These are phyloP conservation scores for Callopanchax toddi DNA, from an alignment of 2,113 vertebrate genomes.

Conservation along the genomic window DNA sequence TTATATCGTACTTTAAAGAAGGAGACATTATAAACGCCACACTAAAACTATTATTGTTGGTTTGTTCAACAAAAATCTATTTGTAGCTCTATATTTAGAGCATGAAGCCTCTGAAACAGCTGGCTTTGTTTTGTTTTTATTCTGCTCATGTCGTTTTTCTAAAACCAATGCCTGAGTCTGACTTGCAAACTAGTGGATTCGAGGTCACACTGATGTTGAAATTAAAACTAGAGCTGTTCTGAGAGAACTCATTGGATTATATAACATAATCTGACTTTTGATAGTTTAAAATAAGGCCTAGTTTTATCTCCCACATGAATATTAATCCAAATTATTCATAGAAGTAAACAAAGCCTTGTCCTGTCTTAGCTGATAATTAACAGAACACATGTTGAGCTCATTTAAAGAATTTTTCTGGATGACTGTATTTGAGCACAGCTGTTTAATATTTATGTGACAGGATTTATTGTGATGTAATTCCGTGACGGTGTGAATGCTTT, in stretches of 20 bases:
- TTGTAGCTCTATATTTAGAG: no score
- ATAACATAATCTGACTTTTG: slow-evolving; percentile 48
- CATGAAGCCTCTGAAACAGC: no score
- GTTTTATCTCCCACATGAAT: slow-evolving; percentile 33
- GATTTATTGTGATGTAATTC: not conserved
- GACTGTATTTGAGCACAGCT: not conserved
- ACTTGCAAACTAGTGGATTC: slow-evolving; percentile 24
- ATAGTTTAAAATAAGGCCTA: slow-evolving; percentile 49
- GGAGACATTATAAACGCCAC: no score
- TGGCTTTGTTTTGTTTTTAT: no score
- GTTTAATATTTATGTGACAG: not conserved
- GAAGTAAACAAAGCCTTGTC: slow-evolving; percentile 55
- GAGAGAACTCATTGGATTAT: slow-evolving; percentile 50
- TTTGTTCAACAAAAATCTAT: no score
- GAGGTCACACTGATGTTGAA: slow-evolving; percentile 46
- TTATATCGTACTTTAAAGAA: no score
- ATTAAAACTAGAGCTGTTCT: slow-evolving; percentile 26
- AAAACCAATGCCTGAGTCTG: no score
- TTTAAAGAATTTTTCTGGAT: slow-evolving; percentile 18
- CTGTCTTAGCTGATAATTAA: slow-evolving; percentile 40
- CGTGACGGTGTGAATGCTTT: not conserved
- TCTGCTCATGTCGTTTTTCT: no score
- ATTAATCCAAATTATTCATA: slow-evolving; percentile 56
- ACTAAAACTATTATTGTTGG: no score
- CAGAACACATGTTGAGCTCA: slow-evolving; percentile 39